phyloP scores from a whole-genome alignment of 2,113 vertebrate species.

The Hippocampus guttulatus region DNA sequence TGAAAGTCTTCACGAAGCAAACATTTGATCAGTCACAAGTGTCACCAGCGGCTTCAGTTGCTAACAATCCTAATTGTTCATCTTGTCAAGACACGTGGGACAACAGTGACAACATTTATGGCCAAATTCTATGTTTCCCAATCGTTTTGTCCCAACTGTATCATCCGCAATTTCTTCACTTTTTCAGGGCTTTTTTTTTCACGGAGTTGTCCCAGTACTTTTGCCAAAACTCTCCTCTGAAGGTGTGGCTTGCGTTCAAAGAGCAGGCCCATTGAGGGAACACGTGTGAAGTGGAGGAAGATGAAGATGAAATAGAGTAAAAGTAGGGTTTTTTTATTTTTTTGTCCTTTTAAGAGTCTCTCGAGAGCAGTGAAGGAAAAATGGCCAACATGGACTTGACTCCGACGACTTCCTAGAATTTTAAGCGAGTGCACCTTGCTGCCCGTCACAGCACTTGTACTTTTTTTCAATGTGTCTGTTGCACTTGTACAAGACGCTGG shows the following conservation, averaged over 20 bases:
- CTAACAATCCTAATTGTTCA: background rate
- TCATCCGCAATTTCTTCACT: background rate
- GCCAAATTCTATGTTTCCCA: background rate
- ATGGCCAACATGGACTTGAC: slow-evolving; percentile 36
- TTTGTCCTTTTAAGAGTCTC: slow-evolving; percentile 32
- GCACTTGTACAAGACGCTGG: background rate
- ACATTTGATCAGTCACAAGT: background rate
- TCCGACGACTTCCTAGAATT: slow-evolving; percentile 7
- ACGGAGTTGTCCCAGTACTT: background rate
- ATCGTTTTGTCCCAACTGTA: background rate
- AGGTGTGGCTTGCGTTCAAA: background rate
- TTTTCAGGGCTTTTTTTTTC: background rate
- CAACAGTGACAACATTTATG: background rate
- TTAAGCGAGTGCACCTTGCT: background rate
- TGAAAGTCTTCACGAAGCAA: background rate
- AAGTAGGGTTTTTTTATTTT: background rate
- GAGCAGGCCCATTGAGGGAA: slow-evolving; percentile 12
- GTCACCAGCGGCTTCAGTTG: background rate
- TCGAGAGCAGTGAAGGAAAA: slow-evolving; percentile 27
- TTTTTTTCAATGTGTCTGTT: background rate
- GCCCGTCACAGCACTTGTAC: background rate
- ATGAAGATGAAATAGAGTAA: background rate
- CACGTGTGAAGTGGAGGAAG: background rate
- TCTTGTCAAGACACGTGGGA: no score
- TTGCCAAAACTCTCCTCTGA: background rate